phyloP scores from a whole-genome alignment of 2,113 vertebrate species.

The Otus sunia region DNA sequence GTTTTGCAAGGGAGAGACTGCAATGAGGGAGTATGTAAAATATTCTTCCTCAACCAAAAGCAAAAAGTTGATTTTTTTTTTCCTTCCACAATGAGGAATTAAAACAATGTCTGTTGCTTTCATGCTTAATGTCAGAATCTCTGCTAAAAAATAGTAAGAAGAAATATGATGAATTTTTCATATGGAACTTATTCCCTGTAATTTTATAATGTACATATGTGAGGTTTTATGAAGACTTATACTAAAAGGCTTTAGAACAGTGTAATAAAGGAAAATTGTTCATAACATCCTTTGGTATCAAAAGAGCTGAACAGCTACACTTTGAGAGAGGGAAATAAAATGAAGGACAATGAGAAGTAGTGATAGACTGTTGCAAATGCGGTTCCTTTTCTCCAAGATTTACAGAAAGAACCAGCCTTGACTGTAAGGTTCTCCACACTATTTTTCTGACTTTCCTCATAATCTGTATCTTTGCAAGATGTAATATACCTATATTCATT shows the following conservation, averaged over 20 bases:
- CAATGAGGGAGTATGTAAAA: conserved; percentile 29
- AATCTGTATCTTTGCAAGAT: background rate
- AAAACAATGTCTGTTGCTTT: conserved; percentile 33
- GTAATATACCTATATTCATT: background rate
- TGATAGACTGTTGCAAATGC: background rate
- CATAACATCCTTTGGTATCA: background rate
- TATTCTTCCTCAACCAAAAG: conserved; percentile 22
- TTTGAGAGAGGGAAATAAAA: background rate
- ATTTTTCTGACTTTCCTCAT: background rate
- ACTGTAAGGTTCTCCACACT: background rate
- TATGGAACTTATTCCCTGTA: conserved; percentile 31
- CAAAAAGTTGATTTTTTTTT: background rate
- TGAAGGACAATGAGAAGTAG: background rate
- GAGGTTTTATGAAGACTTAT: conserved; percentile 18
- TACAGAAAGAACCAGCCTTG: background rate
- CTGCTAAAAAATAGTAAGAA: background rate
- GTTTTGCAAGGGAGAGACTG: conserved; percentile 30
- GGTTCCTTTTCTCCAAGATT: background rate
- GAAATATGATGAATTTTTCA: conserved; percentile 17
- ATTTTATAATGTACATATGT: conserved; percentile 37
- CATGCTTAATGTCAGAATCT: background rate
- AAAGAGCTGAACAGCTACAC: background rate
- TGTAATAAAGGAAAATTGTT: background rate
- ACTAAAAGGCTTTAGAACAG: background rate
- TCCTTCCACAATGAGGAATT: conserved; percentile 6